Conservation (phyloP, 2,888 invertebrate genomes). For the Stegana nigrithorax region DNA sequence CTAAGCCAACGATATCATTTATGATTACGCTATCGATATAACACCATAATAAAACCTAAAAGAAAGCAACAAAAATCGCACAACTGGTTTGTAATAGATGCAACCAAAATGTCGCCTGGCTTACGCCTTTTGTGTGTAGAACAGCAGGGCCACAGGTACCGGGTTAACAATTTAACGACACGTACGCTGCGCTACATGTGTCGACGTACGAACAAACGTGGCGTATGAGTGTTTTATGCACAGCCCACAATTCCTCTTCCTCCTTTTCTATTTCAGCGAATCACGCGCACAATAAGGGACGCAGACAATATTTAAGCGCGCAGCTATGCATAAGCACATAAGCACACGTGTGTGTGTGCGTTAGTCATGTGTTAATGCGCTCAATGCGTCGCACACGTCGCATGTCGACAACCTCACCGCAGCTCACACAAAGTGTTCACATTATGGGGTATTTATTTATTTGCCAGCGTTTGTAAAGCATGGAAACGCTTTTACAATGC, state of each 20-base stretch:
- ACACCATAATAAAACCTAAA: no score
- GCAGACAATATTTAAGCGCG: background rate
- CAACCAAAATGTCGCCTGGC: no score
- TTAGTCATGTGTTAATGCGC: conserved; percentile 32
- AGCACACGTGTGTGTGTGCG: conserved; percentile 13
- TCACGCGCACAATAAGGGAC: conserved; percentile 28
- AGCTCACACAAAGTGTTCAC: conserved; percentile 23
- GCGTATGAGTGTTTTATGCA: conserved; percentile 39
- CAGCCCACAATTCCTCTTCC: no score
- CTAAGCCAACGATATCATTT: no score
- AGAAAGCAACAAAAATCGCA: no score
- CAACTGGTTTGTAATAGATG: no score
- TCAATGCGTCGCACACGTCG: conserved; percentile 37
- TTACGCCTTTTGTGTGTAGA: no score
- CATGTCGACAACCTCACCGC: conserved; percentile 27
- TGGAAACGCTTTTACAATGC: conserved; percentile 3
- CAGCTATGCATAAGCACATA: conserved; percentile 6
- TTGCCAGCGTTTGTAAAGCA: conserved; percentile 1
- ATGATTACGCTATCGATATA: no score
- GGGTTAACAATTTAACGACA: no score
- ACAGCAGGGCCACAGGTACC: no score
- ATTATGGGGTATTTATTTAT: background rate
- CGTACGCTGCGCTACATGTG: no score
- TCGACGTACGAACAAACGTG: conserved; percentile 27
- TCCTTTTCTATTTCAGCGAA: conserved; percentile 35